Base-by-base conservation (phyloP, 2,797 vertebrate species). In the Peromyscus melanophrys region DNA sequence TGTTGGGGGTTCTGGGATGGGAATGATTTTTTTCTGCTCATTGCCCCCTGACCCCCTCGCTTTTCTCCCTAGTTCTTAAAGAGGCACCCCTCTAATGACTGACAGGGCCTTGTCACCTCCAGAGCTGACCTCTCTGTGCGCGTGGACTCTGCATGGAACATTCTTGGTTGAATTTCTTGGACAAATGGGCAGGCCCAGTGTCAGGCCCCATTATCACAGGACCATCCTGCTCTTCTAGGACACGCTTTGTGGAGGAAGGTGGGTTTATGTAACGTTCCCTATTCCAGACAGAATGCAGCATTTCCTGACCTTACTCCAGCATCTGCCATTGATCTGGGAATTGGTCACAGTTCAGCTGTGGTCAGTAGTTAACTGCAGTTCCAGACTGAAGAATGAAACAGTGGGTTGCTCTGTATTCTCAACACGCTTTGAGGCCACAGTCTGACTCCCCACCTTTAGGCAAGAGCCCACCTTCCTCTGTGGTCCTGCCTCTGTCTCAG, bases 321-420 rank as follows among this genome's bases (percentile, higher is more conserved):
- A 95, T 92, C 94, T 93, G 94, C 43, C 87, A 6, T 43, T 85
- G 92, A 93, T 96, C 88, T 82, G 52, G 77, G 92, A 87, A 57
- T 17, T 83, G 88, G 85, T 71, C 94, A 89, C 57, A 40, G 84
- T 31, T 34, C 96, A 55, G 6, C 11, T 88, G 88, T 88, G 94
- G 71, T 52, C 94, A 92, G 90, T 16, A 40, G n/a, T 43, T 21
- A 67, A 93, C 71, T 46, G 75, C 37, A 59, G 46, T 76, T 91
- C 69, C 91, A 96, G 88, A 61, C n/a, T 55, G 65, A 3, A 23
- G 77, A 57, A 67, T 0, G 5, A 78, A 92, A 95, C 89, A 97
- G 95, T n/a, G 80, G 31, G 14, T 82, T 21, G 25, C 90, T 97
- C 84, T 97, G 94, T 96, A 87, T 95, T 86, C 92, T 92, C 61